Evolutionary conservation across 30 jellyfish, hydroid and myxozoan species (phyloP).

Genomic region (Pelagia noctiluca): DNA sequence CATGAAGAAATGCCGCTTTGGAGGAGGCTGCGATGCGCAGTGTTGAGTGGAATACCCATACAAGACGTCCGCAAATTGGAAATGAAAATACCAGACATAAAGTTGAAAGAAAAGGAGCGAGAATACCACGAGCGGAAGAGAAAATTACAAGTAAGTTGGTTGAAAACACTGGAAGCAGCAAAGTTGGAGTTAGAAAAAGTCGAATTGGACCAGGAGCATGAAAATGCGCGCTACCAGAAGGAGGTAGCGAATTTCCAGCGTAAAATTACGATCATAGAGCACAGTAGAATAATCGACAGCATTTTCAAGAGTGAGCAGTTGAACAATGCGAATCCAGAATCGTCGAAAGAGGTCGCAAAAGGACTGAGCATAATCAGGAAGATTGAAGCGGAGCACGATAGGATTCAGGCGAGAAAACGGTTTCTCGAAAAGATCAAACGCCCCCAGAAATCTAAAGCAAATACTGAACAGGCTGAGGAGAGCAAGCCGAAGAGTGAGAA

Average conservation of each 20-base stretch:
- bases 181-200: slow-evolving; percentile 31
- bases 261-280: slow-evolving; percentile 58
- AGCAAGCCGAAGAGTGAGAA: slow-evolving; percentile 68
- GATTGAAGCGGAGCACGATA: slow-evolving; percentile 66
- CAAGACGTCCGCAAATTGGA: background rate
- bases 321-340: background rate
- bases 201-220: slow-evolving; percentile 54
- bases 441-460: too few relatives aligned
- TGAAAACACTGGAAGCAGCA: slow-evolving; percentile 56
- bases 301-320: slow-evolving; percentile 24
- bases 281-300: slow-evolving; percentile 50
- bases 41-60: background rate
- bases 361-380: slow-evolving; percentile 44
- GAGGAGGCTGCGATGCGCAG: slow-evolving; percentile 42
- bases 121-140: slow-evolving; percentile 12
- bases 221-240: slow-evolving; percentile 31
- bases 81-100: background rate
- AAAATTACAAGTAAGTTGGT: slow-evolving; percentile 20
- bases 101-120: slow-evolving; percentile 3
- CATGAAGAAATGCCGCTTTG: background rate
- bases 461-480: slow-evolving; percentile 66
- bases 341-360: slow-evolving; percentile 34
- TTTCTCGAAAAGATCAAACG: slow-evolving; percentile 4
- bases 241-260: slow-evolving; percentile 39
- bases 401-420: slow-evolving; percentile 45